Conservation (phyloP, 2,888 invertebrate species). For the Nipponacmea schrenckii region DNA sequence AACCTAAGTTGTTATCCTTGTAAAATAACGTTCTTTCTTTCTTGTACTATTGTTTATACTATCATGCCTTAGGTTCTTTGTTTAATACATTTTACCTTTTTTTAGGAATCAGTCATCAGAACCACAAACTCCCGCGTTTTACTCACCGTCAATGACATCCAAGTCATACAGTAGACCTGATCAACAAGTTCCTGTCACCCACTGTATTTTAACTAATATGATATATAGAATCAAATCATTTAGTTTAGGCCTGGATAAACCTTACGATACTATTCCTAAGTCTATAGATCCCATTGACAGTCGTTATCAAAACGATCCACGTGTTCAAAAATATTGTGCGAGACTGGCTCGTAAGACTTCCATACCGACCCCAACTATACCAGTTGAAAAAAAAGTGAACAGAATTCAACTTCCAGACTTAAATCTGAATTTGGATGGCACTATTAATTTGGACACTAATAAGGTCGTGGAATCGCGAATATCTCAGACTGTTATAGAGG, state of each 20-base stretch:
- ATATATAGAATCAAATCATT: slow-evolving; percentile 1
- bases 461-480: neutral
- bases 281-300: slow-evolving; percentile 44
- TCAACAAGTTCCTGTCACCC: neutral
- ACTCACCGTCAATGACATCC: neutral
- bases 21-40: too few relatives aligned
- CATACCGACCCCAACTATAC: neutral
- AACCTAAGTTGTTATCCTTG: too few relatives aligned
- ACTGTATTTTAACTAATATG: neutral
- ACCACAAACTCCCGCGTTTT: neutral
- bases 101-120: neutral
- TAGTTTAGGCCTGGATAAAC: slow-evolving; percentile 17
- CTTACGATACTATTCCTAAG: slow-evolving; percentile 39
- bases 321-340: slow-evolving; percentile 44
- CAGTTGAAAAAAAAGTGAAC: neutral
- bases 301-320: slow-evolving; percentile 50
- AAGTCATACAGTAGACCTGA: neutral
- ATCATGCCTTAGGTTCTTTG: too few relatives aligned
- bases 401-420: neutral
- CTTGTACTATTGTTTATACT: too few relatives aligned
- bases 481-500: neutral
- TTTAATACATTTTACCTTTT: neutral
- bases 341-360: slow-evolving; percentile 16
- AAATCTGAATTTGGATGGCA: neutral
- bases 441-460: neutral